Conservation (phyloP, 2,113 vertebrate genomes). For the Pardalotus punctatus region DNA sequence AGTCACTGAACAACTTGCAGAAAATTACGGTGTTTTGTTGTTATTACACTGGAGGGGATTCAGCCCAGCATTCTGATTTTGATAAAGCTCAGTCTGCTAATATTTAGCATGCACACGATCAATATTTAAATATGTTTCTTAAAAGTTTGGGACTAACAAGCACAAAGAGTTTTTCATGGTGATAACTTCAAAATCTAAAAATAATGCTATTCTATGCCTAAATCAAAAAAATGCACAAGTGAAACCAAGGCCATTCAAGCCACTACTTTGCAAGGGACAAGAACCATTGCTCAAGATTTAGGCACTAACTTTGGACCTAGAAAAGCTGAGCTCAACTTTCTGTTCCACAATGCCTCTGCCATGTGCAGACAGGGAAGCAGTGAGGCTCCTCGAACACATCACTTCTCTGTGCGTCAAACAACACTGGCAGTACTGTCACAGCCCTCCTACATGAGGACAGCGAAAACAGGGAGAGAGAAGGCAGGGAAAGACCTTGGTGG, state of each 20-base stretch:
- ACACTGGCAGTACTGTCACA: neutral
- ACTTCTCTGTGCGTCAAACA: neutral
- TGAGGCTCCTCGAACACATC: neutral
- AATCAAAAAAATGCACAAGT: neutral
- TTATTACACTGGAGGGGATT: neutral
- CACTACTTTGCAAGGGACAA: neutral
- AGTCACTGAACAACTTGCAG: neutral
- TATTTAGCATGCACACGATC: neutral
- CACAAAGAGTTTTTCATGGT: neutral
- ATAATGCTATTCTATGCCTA: neutral
- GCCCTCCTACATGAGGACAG: rapidly evolving
- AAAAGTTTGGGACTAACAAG: neutral
- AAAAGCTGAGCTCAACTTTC: neutral
- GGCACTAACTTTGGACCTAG: neutral
- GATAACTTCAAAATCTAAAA: neutral
- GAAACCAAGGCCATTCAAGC: neutral
- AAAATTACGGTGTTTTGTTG: neutral
- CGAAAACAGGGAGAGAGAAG: neutral
- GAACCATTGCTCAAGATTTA: neutral
- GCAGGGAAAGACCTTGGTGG: neutral
- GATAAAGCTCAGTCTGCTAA: neutral
- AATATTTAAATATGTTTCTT: neutral
- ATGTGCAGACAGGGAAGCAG: neutral
- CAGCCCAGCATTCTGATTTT: neutral
- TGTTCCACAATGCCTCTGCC: neutral